Evolutionary conservation across 2,797 vertebrate species (phyloP).

Genomic region (Schizothorax lantsangensis): DNA sequence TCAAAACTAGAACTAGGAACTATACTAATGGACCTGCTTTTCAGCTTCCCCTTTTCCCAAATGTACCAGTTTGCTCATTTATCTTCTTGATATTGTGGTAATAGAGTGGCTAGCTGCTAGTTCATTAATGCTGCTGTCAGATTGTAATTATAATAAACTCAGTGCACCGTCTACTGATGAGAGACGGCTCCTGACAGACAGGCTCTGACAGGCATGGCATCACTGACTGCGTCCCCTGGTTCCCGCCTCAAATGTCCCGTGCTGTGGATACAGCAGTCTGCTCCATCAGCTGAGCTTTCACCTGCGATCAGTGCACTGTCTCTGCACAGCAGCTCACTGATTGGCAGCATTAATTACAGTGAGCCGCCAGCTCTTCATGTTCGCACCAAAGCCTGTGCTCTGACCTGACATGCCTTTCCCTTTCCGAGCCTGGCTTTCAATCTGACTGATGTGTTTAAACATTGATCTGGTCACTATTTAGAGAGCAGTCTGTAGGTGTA

Average conservation of each 20-base stretch:
- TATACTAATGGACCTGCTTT: too few relatives aligned
- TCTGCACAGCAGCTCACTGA: constrained; percentile 30
- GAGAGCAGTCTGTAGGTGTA: neutral
- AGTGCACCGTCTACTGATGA: constrained; percentile 57
- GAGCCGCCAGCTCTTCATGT: constrained; percentile 32
- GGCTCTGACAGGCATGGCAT: constrained; percentile 75
- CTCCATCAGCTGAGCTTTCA: constrained; percentile 48
- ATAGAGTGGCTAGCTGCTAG: neutral
- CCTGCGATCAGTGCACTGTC: constrained; percentile 40
- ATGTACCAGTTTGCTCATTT: constrained; percentile 64
- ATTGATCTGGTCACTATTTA: constrained; percentile 24
- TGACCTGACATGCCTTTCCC: constrained; percentile 46
- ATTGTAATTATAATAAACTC: constrained; percentile 71
- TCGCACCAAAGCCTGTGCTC: constrained; percentile 13
- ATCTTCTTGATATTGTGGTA: neutral
- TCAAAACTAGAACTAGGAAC: too few relatives aligned
- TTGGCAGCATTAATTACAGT: constrained; percentile 51
- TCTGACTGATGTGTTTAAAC: constrained; percentile 27
- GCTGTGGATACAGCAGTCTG: constrained; percentile 22
- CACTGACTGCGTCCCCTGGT: constrained; percentile 63
- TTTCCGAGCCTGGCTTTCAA: constrained; percentile 17
- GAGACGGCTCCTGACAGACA: constrained; percentile 64
- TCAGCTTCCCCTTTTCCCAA: neutral
- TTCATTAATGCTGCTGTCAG: constrained; percentile 66
- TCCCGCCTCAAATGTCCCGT: constrained; percentile 13